Conservation (phyloP, 2,113 vertebrate species). For the Plecotus auritus region DNA sequence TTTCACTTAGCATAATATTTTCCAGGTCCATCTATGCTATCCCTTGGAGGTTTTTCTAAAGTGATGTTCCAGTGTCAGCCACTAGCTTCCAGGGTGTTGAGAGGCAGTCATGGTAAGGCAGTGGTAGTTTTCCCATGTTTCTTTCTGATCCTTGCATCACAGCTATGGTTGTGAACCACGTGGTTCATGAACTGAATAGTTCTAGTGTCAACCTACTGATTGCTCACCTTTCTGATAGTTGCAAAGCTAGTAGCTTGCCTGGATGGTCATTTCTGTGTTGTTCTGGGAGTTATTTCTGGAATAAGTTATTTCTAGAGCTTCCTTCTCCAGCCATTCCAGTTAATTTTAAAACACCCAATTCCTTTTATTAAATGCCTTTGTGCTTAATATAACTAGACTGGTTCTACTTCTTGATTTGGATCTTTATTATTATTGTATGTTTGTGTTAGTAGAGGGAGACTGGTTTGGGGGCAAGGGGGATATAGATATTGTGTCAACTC, state of each 20-base stretch:
- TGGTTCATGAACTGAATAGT: not conserved
- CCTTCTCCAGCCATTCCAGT: not conserved
- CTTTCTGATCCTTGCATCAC: not conserved
- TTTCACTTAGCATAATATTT: no score
- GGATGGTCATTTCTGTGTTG: not conserved
- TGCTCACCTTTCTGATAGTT: not conserved
- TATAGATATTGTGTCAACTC: not conserved
- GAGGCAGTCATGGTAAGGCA: not conserved
- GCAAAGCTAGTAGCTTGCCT: not conserved
- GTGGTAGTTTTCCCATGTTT: not conserved
- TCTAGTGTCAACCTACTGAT: not conserved
- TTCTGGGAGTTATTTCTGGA: not conserved
- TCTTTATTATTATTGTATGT: not conserved
- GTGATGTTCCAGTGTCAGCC: not conserved
- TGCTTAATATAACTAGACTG: not conserved
- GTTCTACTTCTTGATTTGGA: not conserved
- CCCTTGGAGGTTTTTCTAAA: not conserved
- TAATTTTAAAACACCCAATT: not conserved
- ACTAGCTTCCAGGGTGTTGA: not conserved
- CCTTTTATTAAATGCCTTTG: not conserved
- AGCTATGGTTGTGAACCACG: not conserved
- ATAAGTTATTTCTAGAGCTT: not conserved
- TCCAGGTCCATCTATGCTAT: no score
- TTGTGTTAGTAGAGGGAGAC: not conserved
- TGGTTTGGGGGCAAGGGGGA: not conserved